Conservation (phyloP, 2,113 vertebrate species). For the Dendrocopos noguchii region DNA sequence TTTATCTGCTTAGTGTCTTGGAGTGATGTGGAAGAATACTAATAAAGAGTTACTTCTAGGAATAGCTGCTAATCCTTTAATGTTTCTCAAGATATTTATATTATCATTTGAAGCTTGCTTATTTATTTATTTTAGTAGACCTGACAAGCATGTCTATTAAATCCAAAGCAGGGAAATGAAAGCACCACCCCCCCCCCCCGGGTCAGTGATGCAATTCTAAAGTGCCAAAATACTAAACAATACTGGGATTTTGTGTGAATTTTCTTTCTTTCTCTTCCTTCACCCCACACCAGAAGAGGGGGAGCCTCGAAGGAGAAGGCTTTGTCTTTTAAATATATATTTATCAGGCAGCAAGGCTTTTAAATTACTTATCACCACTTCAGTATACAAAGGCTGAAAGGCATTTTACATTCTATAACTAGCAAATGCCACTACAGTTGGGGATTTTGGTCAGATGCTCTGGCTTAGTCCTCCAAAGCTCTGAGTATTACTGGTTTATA, state of each 20-base stretch:
- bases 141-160: not conserved
- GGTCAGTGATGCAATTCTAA: not conserved
- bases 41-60: constrained; percentile 24
- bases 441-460: not conserved
- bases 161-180: not conserved
- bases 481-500: not conserved
- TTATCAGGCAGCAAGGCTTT: not conserved
- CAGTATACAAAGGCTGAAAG: not conserved
- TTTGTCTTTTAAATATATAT: not conserved
- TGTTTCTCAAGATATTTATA: not conserved
- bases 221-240: not conserved
- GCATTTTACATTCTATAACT: not conserved
- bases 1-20: not conserved
- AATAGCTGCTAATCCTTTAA: constrained; percentile 1
- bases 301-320: not conserved
- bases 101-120: not conserved
- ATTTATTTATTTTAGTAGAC: not conserved
- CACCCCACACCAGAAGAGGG: not conserved
- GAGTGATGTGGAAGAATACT: not conserved
- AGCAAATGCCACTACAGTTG: constrained; percentile 9
- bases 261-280: not conserved
- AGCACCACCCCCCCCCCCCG: not conserved
- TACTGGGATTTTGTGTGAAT: not conserved
- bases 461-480: not conserved
- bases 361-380: not conserved